Conservation (phyloP, 2,113 vertebrate genomes). For the Machaerirhynchus nigripectus region DNA sequence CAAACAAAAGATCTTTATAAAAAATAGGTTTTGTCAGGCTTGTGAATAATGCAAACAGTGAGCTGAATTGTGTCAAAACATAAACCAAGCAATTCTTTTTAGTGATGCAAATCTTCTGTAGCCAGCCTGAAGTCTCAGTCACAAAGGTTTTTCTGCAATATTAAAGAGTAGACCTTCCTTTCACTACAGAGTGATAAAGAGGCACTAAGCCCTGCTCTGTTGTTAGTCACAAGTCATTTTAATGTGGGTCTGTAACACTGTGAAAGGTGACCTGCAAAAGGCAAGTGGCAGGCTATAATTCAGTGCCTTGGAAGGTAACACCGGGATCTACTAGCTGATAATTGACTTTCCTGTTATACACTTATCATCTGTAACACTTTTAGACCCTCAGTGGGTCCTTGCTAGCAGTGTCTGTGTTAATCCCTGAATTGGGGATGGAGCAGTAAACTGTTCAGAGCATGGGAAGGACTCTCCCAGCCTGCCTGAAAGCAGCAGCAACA, state of each 20-base stretch:
- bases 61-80: background rate
- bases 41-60: constrained; percentile 37
- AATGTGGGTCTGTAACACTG: constrained; percentile 30
- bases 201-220: constrained; percentile 5
- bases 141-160: background rate
- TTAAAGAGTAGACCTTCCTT: constrained; percentile 18
- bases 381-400: background rate
- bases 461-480: background rate
- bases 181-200: background rate
- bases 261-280: constrained; percentile 36
- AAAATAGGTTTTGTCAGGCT: background rate
- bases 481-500: background rate
- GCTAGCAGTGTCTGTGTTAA: background rate
- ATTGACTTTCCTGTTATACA: constrained; percentile 43
- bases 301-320: constrained; percentile 8
- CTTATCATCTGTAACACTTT: constrained; percentile 37
- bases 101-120: constrained; percentile 39
- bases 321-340: background rate
- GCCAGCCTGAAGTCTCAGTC: background rate
- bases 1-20: background rate
- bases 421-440: background rate
- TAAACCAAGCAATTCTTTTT: constrained; percentile 1
- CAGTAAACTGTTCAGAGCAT: background rate
- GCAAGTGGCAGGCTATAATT: constrained; percentile 9
- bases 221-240: constrained; percentile 48